phyloP scores from a whole-genome alignment of 2,888 invertebrate species.

The Lasioglossum pauxillum region DNA sequence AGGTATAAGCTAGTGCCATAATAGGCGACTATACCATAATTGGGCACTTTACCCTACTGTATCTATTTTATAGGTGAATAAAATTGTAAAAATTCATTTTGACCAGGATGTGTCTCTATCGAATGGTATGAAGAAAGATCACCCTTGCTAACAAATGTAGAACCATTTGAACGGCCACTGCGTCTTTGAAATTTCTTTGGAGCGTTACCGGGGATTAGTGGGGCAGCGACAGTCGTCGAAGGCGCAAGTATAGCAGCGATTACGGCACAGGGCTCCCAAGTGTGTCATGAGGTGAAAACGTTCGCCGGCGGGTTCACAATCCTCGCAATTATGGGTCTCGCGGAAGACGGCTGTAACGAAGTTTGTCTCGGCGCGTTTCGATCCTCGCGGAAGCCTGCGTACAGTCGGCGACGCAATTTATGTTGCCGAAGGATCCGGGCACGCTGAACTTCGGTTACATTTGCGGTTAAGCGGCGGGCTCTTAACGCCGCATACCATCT shows the following conservation, averaged over 20 bases:
- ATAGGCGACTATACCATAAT: too few relatives aligned
- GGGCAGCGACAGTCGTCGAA: slow-evolving; percentile 19
- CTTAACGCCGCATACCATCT: slow-evolving; percentile 63
- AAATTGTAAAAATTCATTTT: too few relatives aligned
- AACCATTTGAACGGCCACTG: not conserved
- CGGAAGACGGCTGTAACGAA: slow-evolving; percentile 59
- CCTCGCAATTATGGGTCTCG: slow-evolving; percentile 51
- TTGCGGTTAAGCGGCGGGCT: slow-evolving; percentile 71
- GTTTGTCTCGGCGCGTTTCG: slow-evolving; percentile 66
- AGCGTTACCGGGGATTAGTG: not conserved
- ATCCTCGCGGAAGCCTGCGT: slow-evolving; percentile 51
- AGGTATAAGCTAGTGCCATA: too few relatives aligned
- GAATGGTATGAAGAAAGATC: not conserved
- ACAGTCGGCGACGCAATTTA: slow-evolving; percentile 61
- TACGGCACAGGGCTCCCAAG: slow-evolving; percentile 22
- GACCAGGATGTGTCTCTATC: too few relatives aligned
- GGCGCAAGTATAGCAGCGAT: slow-evolving; percentile 25
- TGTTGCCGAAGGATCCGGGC: slow-evolving; percentile 58
- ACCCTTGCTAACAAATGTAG: not conserved
- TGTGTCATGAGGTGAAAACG: slow-evolving; percentile 51
- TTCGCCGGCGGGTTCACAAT: slow-evolving; percentile 40
- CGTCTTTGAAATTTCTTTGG: not conserved
- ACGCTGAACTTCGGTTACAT: slow-evolving; percentile 70
- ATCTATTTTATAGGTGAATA: too few relatives aligned
- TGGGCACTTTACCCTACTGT: too few relatives aligned